phyloP scores from a whole-genome alignment of 2,888 invertebrate species.

The Kryphioiulus occultus region DNA sequence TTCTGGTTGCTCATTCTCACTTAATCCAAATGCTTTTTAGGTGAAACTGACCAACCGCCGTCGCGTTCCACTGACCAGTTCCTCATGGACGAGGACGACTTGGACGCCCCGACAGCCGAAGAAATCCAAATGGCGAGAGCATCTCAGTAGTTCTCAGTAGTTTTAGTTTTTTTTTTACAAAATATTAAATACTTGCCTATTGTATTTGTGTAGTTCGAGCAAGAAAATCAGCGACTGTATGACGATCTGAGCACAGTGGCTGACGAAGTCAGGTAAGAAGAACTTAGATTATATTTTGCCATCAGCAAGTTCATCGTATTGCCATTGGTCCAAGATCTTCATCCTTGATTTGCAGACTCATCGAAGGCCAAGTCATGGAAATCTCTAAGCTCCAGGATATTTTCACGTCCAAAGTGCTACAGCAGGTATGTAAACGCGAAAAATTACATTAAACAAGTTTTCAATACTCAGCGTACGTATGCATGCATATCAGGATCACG shows the following conservation, averaged over 20 bases:
- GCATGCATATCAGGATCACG: constrained; percentile 71
- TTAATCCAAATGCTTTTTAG: background rate
- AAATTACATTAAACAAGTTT: background rate
- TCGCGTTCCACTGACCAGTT: background rate
- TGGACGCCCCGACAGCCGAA: constrained; percentile 78
- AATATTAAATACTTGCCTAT: constrained; percentile 41
- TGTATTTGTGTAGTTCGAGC: constrained; percentile 70
- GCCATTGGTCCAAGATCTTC: constrained; percentile 32
- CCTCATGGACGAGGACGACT: constrained; percentile 62
- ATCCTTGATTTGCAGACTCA: constrained; percentile 59
- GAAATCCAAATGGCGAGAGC: constrained; percentile 78
- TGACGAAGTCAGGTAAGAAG: constrained; percentile 81
- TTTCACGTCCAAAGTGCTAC: constrained; percentile 92
- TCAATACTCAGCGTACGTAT: background rate
- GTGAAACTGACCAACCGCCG: background rate
- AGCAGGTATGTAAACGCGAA: constrained; percentile 68
- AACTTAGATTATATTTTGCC: constrained; percentile 65
- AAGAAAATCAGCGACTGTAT: constrained; percentile 86
- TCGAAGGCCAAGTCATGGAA: constrained; percentile 83
- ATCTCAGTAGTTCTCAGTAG: background rate
- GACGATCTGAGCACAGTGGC: constrained; percentile 87
- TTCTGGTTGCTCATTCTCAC: background rate
- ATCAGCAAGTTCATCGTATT: background rate
- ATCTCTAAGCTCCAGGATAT: constrained; percentile 95
- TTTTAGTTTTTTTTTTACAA: constrained; percentile 53